Base-by-base conservation (phyloP, 2,888 invertebrate genomes). In the Dilophus febrilis region DNA sequence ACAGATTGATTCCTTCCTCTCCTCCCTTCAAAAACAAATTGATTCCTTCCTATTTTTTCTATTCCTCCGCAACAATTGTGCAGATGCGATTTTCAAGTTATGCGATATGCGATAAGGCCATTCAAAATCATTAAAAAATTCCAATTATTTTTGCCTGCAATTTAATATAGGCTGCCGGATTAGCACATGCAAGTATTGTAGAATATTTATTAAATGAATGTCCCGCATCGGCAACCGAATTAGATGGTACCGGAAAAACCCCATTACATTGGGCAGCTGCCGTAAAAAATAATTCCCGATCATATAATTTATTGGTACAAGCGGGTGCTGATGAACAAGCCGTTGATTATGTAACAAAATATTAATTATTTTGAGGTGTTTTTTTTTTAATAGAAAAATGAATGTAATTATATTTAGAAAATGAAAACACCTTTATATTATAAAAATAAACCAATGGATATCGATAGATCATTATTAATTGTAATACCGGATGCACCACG, bases 251-350 rank as follows among this genome's bases (percentile, higher is more conserved):
- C 44, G 88, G 88, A 17, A 71, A 86, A 47, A 87, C 87, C 1
- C 80, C 92, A 0, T 63, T 92, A 36, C 91, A 92, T 62, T 92
- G 86, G 61, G 83, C 90, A 0, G 85, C 86, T 3, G 71, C 79
- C 12, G 66, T 77, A 18, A 79, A 81, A 55, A 86, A 87, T 51
- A 80, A 79, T 40, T 77, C 75, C 46, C 70, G 76, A 47, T 78
- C 81, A 52, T 90, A 77, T 54, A 74, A 82, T 51, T 72, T 82
- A 40, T 69, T 94, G 11, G 71, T 83, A 27, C 75, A 75, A 47
- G 70, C 79, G 18, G 91, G 91, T 26, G 86, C 88, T 16, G 86
- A 88, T 52, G 84, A 87, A 60, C 77, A 77, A 47, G 71, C 75
- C 40, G 64, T 79, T 31, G 92, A 94, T 59, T 80, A 81, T 61